A percentile compares a stretch with the other conserved stretches of the same genome.
Conservation (phyloP, 2,797 vertebrate species). For the Triplophysa bombifrons region DNA sequence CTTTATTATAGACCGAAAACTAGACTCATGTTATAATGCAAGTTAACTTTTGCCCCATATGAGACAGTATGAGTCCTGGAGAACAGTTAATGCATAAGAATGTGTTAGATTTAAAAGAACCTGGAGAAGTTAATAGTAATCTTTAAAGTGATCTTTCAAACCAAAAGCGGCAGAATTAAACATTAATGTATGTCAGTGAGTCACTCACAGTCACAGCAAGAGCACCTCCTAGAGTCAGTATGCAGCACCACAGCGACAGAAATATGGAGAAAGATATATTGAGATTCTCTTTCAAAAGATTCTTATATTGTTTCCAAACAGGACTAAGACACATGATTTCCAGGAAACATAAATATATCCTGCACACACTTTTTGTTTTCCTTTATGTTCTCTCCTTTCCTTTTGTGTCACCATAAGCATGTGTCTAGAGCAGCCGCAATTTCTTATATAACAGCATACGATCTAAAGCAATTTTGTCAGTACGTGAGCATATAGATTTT, state of each 20-base stretch:
- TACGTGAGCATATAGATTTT: background rate
- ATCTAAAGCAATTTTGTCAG: background rate
- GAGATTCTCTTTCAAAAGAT: background rate
- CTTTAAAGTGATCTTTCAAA: constrained; percentile 38
- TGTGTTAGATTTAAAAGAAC: constrained; percentile 45
- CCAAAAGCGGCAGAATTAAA: constrained; percentile 36
- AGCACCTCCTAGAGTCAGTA: constrained; percentile 36
- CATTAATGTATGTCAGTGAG: constrained; percentile 32
- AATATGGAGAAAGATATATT: background rate
- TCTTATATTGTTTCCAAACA: background rate
- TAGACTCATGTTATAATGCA: background rate
- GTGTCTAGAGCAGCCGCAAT: background rate
- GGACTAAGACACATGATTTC: background rate
- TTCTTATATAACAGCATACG: background rate
- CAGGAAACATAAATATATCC: background rate
- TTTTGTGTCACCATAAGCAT: background rate
- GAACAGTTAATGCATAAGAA: constrained; percentile 22
- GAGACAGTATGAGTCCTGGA: constrained; percentile 13
- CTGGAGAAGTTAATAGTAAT: constrained; percentile 10
- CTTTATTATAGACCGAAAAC: no score
- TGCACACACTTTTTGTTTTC: background rate
- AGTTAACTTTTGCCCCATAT: constrained; percentile 26
- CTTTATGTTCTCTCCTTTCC: background rate
- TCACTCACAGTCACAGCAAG: constrained; percentile 9
- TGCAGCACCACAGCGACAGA: constrained; percentile 2